Evolutionary conservation across 2,888 invertebrate species (phyloP).

Genomic region (Tenthredo mesomela): DNA sequence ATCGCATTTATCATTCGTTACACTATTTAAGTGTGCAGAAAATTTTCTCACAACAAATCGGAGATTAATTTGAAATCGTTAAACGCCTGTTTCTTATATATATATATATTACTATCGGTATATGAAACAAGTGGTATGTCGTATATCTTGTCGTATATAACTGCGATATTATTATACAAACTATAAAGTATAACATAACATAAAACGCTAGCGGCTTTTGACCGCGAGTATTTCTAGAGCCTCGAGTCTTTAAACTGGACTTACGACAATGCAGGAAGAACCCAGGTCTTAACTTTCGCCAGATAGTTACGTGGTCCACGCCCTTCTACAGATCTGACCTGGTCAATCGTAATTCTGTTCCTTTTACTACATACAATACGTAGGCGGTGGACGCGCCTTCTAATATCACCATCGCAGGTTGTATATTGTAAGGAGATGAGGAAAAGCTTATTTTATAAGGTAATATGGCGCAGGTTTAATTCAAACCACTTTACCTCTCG

Average conservation of each 20-base stretch:
- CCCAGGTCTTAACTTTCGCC: conserved; percentile 39
- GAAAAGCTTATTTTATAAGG: background rate
- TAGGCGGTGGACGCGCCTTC: conserved; percentile 18
- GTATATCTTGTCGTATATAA: background rate
- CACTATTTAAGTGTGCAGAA: background rate
- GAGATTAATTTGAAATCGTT: background rate
- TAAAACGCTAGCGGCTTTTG: conserved; percentile 40
- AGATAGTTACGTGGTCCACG: conserved; percentile 47
- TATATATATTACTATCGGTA: background rate
- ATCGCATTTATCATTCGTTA: no score
- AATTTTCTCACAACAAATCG: background rate
- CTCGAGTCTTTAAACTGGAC: conserved; percentile 11
- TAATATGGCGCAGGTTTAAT: background rate
- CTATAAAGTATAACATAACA: conserved; percentile 26
- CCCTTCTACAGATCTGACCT: conserved; percentile 41
- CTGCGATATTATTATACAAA: background rate
- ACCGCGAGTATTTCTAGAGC: conserved; percentile 6
- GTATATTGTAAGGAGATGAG: conserved; percentile 7
- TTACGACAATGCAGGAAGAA: conserved; percentile 49
- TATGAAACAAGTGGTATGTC: background rate
- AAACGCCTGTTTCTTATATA: background rate
- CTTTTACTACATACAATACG: background rate
- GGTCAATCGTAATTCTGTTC: conserved; percentile 22
- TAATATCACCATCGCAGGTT: background rate
- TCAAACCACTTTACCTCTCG: background rate